Percentiles rank a stretch among this genome's conserved stretches.
Evolutionary conservation across 2,113 vertebrate genomes (phyloP).

Genomic region (Otus sunia): DNA sequence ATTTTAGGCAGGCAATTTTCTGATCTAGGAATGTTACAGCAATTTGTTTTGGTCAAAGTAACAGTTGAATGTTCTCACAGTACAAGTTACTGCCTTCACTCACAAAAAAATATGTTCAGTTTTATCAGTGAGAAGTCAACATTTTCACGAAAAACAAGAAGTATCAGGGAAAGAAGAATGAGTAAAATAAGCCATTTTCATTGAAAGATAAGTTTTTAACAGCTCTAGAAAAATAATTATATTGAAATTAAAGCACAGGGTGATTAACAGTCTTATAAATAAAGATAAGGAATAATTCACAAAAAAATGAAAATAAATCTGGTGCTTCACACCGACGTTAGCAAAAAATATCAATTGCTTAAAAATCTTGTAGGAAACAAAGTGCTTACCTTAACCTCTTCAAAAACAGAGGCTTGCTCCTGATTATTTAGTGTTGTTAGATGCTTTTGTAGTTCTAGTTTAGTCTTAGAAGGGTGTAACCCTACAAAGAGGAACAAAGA

Average conservation of each 20-base stretch:
- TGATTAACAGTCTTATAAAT: background rate
- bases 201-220: background rate
- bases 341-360: background rate
- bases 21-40: background rate
- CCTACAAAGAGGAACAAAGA: conserved; percentile 72
- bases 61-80: background rate
- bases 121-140: background rate
- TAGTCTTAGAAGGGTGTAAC: conserved; percentile 88
- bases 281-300: background rate
- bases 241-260: background rate
- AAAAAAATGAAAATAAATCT: background rate
- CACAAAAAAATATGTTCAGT: background rate
- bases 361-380: background rate
- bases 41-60: background rate
- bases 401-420: conserved; percentile 91
- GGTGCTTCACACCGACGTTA: background rate
- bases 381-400: conserved; percentile 86
- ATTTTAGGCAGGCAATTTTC: background rate
- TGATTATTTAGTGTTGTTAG: conserved; percentile 88
- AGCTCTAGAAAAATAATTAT: background rate
- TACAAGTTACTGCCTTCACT: background rate
- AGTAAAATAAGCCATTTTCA: background rate
- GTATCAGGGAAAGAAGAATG: background rate
- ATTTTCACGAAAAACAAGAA: background rate
- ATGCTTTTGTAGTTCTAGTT: conserved; percentile 93